Base-by-base conservation (phyloP, 2,113 vertebrate species). In the Phycodurus eques region DNA sequence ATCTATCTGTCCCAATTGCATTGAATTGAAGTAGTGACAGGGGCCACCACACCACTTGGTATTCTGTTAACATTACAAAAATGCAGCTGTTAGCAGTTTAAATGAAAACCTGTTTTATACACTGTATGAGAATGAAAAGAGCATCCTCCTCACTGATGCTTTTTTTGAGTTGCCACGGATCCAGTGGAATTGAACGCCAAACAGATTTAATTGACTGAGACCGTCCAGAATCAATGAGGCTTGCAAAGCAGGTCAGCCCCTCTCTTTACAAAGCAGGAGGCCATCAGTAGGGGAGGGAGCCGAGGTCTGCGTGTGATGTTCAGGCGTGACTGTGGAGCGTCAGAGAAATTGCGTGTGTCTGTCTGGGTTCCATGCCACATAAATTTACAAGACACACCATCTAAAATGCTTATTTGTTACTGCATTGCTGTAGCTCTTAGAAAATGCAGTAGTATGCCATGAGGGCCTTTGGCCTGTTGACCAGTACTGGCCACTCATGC, bases 181-280 rank as follows among this genome's bases (percentile, higher is more conserved):
- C 79, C 85, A 83, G 74, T 77, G 76, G 75, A 82, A 83, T 81
- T 79, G 77, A 88, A 89, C 83, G 86, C 80, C 83, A 77, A 89
- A 88, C 80, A 79, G 73, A 78, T 85, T 87, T 90, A 90, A 92
- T 91, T 90, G 89, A 92, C 89, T 82, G 81, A 87, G 84, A 91
- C 83, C 83, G 83, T 88, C 78, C 71, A 79, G 82, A 86, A 83
- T 81, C 88, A 91, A 89, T 92, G 88, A 90, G 83, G 88, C 88
- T 84, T 71, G 67, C 65, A 87, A 87, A 89, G 76, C 80, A 83
- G 84, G 85, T 83, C 87, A 82, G 76, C 82, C 88, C 86, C 80
- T 81, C 85, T 87, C 74, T 83, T 89, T 82, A 83, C 72, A n/a
- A 84, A 77, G 83, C 77, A 86, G 82, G 81, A 85, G 83, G 79